These are phyloP conservation scores for Spicauda simplicius DNA, from an alignment of 2,888 invertebrate species.

Conservation along the genomic window DNA sequence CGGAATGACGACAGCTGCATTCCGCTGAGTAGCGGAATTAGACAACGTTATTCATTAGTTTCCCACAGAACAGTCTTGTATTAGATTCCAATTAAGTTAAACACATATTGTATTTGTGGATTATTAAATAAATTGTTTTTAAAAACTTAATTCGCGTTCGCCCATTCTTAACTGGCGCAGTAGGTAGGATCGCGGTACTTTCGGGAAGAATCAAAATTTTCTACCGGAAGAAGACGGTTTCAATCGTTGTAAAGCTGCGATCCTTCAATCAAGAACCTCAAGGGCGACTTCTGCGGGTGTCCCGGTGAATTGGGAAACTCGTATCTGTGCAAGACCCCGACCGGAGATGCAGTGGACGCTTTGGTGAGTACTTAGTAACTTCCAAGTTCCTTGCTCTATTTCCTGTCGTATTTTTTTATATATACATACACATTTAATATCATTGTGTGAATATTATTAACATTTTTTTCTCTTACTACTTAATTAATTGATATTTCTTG, in stretches of 20 bases:
- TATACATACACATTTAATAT: slow-evolving; percentile 7
- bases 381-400: slow-evolving; percentile 36
- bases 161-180: too few relatives aligned
- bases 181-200: slow-evolving; percentile 29
- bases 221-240: slow-evolving; percentile 18
- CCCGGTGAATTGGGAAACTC: slow-evolving; percentile 29
- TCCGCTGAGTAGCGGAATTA: too few relatives aligned
- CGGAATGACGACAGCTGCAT: too few relatives aligned
- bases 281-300: slow-evolving; percentile 27
- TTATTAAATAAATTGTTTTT: too few relatives aligned
- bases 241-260: slow-evolving; percentile 34
- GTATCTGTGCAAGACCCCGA: slow-evolving; percentile 23
- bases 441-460: slow-evolving; percentile 26
- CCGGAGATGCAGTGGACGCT: slow-evolving; percentile 30
- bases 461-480: background rate
- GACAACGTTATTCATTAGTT: too few relatives aligned
- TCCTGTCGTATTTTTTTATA: slow-evolving; percentile 25
- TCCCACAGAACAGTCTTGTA: too few relatives aligned
- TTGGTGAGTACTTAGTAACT: slow-evolving; percentile 33
- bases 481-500: background rate
- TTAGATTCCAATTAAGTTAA: too few relatives aligned
- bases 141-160: too few relatives aligned
- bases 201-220: slow-evolving; percentile 21
- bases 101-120: too few relatives aligned
- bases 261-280: slow-evolving; percentile 29